Conservation (phyloP, 1,140 invertebrate genomes). For the Augochlora pura region DNA sequence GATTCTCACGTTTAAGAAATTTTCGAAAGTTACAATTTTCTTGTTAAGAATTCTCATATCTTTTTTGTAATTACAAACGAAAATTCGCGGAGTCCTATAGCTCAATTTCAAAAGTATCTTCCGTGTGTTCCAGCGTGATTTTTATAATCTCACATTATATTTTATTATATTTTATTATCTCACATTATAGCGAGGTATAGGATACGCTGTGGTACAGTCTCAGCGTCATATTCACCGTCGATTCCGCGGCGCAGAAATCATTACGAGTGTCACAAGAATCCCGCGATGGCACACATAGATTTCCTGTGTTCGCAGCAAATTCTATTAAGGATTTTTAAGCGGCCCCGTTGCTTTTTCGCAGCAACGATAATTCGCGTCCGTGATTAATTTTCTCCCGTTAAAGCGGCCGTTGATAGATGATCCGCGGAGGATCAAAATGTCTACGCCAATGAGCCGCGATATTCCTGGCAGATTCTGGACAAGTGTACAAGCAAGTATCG, state of each 20-base stretch:
- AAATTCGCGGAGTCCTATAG: no score
- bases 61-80: no score
- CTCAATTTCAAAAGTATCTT: no score
- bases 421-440: slow-evolving; percentile 30
- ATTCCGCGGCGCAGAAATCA: background rate
- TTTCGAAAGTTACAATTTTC: no score
- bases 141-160: no score
- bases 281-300: background rate
- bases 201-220: no score
- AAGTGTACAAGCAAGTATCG: slow-evolving; percentile 48
- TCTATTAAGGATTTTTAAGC: background rate
- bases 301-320: background rate
- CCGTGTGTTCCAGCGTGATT: no score
- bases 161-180: no score
- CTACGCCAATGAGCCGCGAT: slow-evolving; percentile 56
- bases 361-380: background rate
- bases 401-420: background rate
- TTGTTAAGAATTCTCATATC: no score
- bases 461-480: slow-evolving; percentile 49
- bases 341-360: background rate
- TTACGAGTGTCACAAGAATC: background rate
- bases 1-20: no score
- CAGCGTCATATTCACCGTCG: background rate
- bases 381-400: background rate
- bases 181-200: no score